Evolutionary conservation across 2,113 vertebrate genomes (phyloP).

Genomic region (Donacobius atricapilla): DNA sequence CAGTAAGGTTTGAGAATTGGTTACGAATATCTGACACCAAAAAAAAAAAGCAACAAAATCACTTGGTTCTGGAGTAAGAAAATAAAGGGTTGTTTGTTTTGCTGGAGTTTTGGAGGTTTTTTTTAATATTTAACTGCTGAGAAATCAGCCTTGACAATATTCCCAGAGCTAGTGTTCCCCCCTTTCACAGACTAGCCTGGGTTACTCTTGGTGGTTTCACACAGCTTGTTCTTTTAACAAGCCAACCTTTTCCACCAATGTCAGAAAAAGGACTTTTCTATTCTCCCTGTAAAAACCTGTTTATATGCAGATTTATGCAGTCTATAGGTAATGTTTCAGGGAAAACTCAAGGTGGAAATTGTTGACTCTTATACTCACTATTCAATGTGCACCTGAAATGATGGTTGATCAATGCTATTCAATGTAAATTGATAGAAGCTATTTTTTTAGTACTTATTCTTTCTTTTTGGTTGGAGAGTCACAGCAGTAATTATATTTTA

Average conservation of each 20-base stretch:
- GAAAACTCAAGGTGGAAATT: background rate
- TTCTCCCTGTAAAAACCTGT: background rate
- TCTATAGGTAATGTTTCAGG: background rate
- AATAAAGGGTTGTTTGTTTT: background rate
- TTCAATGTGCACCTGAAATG: background rate
- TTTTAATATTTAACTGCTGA: background rate
- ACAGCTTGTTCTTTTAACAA: background rate
- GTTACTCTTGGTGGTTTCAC: background rate
- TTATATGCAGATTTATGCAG: background rate
- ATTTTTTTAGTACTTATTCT: background rate
- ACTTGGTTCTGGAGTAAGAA: background rate
- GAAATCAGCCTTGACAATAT: background rate
- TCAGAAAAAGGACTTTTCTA: background rate
- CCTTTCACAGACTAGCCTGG: background rate
- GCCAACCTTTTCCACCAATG: background rate
- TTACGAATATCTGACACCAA: background rate
- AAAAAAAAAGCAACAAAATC: background rate
- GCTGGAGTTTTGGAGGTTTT: fast-evolving
- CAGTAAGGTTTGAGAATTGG: background rate
- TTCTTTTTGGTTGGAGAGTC: background rate
- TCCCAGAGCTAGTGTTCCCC: background rate
- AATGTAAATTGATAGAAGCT: background rate
- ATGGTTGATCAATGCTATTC: background rate
- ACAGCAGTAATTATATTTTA: background rate
- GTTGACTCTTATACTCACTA: background rate